These are phyloP conservation scores for Drosophila mulleri DNA, from an alignment of 2,888 invertebrate species.

Conservation along the genomic window DNA sequence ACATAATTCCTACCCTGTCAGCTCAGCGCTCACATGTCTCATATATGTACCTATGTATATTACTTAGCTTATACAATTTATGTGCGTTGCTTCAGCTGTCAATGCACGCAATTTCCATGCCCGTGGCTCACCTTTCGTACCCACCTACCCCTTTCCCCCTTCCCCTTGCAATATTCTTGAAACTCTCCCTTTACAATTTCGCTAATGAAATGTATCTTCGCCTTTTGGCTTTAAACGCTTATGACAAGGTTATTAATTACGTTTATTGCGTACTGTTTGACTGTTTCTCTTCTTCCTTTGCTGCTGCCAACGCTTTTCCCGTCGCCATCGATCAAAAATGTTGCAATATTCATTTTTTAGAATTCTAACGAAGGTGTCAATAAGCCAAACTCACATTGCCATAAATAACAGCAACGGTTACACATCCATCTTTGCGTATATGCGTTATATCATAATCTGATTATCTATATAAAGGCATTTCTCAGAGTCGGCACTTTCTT, in stretches of 20 bases:
- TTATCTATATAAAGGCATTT: not conserved
- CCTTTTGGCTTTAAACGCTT: constrained; percentile 29
- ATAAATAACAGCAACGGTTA: not conserved
- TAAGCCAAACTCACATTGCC: constrained; percentile 12
- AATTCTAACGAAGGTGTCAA: constrained; percentile 28
- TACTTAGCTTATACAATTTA: constrained; percentile 40
- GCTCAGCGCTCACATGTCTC: not conserved
- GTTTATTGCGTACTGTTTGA: constrained; percentile 26
- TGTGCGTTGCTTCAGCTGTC: constrained; percentile 15
- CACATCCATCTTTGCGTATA: not conserved
- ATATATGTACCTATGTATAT: not conserved
- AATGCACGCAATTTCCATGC: constrained; percentile 36
- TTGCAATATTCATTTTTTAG: constrained; percentile 46
- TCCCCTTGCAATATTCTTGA: too few species aligned
- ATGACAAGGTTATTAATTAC: constrained; percentile 56
- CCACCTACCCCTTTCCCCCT: not conserved
- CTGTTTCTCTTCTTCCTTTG: not conserved
- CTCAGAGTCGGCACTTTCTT: not conserved
- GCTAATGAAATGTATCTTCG: constrained; percentile 47
- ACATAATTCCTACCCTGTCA: constrained; percentile 38
- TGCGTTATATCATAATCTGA: not conserved
- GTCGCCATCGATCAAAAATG: constrained; percentile 44
- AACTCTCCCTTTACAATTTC: constrained; percentile 33
- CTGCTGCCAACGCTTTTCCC: not conserved
- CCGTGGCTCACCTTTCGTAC: not conserved